phyloP scores from a whole-genome alignment of 2,888 invertebrate genomes.

The Mimas tiliae region DNA sequence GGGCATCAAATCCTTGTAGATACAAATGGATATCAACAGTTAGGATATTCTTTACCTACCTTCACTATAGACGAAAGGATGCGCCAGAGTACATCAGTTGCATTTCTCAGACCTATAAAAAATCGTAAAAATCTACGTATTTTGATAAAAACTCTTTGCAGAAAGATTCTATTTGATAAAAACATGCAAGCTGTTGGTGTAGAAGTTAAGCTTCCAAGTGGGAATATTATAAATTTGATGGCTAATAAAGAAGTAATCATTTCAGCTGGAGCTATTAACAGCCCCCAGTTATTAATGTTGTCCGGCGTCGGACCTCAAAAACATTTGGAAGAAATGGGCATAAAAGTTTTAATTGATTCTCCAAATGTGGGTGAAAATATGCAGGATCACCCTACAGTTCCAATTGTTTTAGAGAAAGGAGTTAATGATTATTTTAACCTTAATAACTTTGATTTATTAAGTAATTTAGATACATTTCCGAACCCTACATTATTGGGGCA shows the following conservation, averaged over 20 bases:
- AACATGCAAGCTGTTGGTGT: conserved; percentile 51
- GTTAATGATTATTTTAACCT: background rate
- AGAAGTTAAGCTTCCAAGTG: conserved; percentile 46
- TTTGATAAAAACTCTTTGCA: conserved; percentile 53
- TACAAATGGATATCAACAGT: conserved; percentile 51
- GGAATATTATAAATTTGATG: conserved; percentile 38
- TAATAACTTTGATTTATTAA: conserved; percentile 45
- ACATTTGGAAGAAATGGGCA: conserved; percentile 51
- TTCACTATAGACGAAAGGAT: conserved; percentile 44
- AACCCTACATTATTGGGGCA: conserved; percentile 52
- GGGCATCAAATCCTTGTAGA: conserved; percentile 46
- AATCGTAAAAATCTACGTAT: conserved; percentile 55
- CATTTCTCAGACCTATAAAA: conserved; percentile 53
- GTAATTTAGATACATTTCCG: conserved; percentile 49
- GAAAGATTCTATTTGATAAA: conserved; percentile 51
- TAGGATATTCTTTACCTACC: conserved; percentile 52
- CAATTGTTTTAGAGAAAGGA: conserved; percentile 36
- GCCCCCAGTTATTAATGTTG: conserved; percentile 62
- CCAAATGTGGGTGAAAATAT: conserved; percentile 60
- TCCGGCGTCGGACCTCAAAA: conserved; percentile 63
- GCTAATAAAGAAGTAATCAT: conserved; percentile 58
- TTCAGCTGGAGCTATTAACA: conserved; percentile 60
- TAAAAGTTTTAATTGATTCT: conserved; percentile 48
- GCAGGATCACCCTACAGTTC: conserved; percentile 58
- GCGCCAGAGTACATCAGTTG: conserved; percentile 54